Base-by-base conservation (phyloP, 2,888 invertebrate genomes). In the Gari tellinella region DNA sequence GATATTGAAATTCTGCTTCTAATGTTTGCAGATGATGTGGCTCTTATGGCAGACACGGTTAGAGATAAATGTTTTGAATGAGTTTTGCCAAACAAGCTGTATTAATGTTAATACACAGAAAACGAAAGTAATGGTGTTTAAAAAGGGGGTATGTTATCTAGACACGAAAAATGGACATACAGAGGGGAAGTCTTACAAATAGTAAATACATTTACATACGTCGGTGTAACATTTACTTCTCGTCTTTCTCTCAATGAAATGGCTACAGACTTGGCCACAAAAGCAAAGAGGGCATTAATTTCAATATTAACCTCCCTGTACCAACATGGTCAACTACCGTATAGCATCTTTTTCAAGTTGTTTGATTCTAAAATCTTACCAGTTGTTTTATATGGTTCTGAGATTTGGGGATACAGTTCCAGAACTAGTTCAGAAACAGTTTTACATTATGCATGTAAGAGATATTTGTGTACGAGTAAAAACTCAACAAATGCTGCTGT, bases 21-120 rank as follows among this genome's bases (percentile, higher is more conserved):
- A 15, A 17, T 68, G n/a, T 68, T 68, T 55, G 61, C 55, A 5
- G 68, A 62, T 38, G 61, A 68, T 43, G 46, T 62, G 14, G 55
- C 68, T 14, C 21, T 61, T 5, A 49, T 61, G 38, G 52, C 52
- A 26, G 55, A 68, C 15, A 61, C 61, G 2, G 55, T 53, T 15
- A 7, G 38, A 38, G 23, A 37, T 61, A 31, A 61, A 68, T 46
- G 37, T 48, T 46, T 48, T 68, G 38, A 38, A 61, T 21, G 46
- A 4, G n/a, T 60, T 46, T 26, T 61, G 58, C 51, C 23, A 46
- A 7, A 56, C 51, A 26, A 51, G 66, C 51, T 40, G 43, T 43
- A 46, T 58, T 41, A 15, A 38, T 21, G 55, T 61, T 7, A 68
- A 61, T 49, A 40, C 23, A 25, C 43, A 57, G 31, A 63, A 69